Evolutionary conservation across 2,113 vertebrate genomes (phyloP).

Genomic region (Pholis gunnellus): DNA sequence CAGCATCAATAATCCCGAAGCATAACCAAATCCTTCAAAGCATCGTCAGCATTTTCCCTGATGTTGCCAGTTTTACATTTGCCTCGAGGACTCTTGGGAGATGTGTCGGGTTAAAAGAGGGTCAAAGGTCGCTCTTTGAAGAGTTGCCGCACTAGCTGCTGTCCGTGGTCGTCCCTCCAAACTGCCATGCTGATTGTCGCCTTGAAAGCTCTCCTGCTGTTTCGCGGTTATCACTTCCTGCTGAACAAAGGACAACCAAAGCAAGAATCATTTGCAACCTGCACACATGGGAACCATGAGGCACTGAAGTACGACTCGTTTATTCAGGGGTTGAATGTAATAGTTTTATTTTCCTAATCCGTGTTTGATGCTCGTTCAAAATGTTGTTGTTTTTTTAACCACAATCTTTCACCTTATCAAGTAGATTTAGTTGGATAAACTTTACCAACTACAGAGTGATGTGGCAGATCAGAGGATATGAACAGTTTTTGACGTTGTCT

Average conservation of each 20-base stretch:
- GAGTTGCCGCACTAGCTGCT: constrained; percentile 41
- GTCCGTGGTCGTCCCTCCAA: background rate
- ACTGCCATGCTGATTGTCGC: constrained; percentile 9
- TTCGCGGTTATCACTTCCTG: constrained; percentile 13
- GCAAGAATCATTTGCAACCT: constrained; percentile 8
- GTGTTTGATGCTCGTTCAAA: background rate
- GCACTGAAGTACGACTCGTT: background rate
- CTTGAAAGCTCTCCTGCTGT: constrained; percentile 52
- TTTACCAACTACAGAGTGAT: background rate
- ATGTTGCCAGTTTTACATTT: constrained; percentile 20
- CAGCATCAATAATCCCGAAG: constrained; percentile 16
- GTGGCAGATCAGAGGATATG: too few relatives aligned
- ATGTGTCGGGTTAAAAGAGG: constrained; percentile 38
- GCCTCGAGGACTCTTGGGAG: constrained; percentile 41
- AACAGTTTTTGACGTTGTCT: too few relatives aligned
- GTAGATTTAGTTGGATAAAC: background rate
- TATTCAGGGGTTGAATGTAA: background rate
- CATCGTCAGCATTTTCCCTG: constrained; percentile 2
- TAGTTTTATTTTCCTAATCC: background rate
- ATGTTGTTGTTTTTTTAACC: background rate
- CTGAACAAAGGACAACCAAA: constrained; percentile 43
- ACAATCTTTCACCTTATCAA: background rate
- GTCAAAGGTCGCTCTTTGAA: constrained; percentile 50
- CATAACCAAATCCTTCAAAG: constrained; percentile 22
- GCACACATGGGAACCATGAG: constrained; percentile 6